Evolutionary conservation across 2,888 invertebrate genomes (phyloP).

Genomic region (Watsonalla cultraria): DNA sequence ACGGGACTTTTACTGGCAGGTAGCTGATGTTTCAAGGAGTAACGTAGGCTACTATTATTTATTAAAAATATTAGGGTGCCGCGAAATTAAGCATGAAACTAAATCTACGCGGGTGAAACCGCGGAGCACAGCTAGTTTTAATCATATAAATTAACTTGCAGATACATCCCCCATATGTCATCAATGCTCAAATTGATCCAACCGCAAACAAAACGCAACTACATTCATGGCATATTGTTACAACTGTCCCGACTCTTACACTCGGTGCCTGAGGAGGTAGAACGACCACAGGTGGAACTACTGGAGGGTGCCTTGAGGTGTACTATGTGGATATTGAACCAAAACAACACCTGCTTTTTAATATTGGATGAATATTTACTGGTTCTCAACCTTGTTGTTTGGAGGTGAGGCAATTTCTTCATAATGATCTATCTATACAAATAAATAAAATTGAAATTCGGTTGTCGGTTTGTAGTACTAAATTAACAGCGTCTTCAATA

Average conservation of each 20-base stretch:
- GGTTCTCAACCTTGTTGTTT: slow-evolving; percentile 43
- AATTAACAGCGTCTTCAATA: too few relatives aligned
- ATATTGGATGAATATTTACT: slow-evolving; percentile 50
- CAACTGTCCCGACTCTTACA: slow-evolving; percentile 82
- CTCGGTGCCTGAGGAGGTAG: slow-evolving; percentile 24
- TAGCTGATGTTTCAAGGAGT: too few relatives aligned
- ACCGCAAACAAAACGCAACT: slow-evolving; percentile 67
- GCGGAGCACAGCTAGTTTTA: too few relatives aligned
- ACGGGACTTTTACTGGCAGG: too few relatives aligned
- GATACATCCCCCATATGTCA: slow-evolving; percentile 40
- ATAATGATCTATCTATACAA: not conserved
- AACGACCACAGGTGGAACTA: slow-evolving; percentile 26
- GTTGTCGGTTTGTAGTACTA: too few relatives aligned
- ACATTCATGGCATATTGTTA: slow-evolving; percentile 12
- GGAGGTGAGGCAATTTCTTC: slow-evolving; percentile 34
- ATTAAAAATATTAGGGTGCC: too few relatives aligned
- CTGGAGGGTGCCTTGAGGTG: too few relatives aligned
- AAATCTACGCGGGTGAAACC: too few relatives aligned
- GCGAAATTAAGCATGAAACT: too few relatives aligned
- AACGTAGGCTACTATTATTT: too few relatives aligned
- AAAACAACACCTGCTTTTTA: slow-evolving; percentile 40
- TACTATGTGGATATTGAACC: slow-evolving; percentile 32
- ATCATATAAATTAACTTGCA: slow-evolving; percentile 11
- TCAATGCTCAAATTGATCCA: slow-evolving; percentile 30
- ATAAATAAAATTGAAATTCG: too few relatives aligned